These are phyloP conservation scores for Muricea muricata DNA, from an alignment of 92 coral and sea anemone species.

Conservation along the genomic window DNA sequence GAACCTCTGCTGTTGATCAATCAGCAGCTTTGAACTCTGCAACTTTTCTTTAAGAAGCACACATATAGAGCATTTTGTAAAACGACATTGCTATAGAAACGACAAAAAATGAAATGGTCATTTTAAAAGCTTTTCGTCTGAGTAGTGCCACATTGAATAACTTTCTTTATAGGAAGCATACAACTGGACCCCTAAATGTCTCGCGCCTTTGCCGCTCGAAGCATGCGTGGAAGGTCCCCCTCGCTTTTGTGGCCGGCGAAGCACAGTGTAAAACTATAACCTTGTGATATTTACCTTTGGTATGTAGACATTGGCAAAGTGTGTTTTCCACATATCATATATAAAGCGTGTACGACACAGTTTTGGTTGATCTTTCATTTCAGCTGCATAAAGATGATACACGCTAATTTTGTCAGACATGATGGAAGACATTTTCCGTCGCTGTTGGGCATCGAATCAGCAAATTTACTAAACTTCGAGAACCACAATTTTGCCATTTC, in stretches of 20 bases:
- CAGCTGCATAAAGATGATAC: slow-evolving; percentile 37
- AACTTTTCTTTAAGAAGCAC: neutral
- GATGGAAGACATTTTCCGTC: slow-evolving; percentile 34
- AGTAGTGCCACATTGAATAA: no score
- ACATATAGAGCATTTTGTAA: slow-evolving; percentile 18
- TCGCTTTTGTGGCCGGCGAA: no score
- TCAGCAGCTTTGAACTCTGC: neutral
- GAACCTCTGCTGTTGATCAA: neutral
- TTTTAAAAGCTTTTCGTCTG: neutral
- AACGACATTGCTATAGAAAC: slow-evolving; percentile 8
- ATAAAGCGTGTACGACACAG: slow-evolving; percentile 36
- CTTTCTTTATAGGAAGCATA: no score
- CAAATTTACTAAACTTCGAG: slow-evolving; percentile 43
- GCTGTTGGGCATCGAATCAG: slow-evolving; percentile 63
- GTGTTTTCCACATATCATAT: slow-evolving; percentile 48
- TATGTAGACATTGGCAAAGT: slow-evolving; percentile 46
- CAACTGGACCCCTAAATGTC: no score
- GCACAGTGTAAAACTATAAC: no score
- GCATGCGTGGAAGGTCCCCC: no score
- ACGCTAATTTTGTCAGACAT: slow-evolving; percentile 52
- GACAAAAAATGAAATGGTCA: neutral
- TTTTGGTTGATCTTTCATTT: neutral
- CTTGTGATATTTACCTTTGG: slow-evolving; percentile 63
- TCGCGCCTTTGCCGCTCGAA: no score
- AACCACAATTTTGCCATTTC: slow-evolving; percentile 50